These are phyloP conservation scores for Hemithea aestivaria DNA, from an alignment of 2,888 invertebrate species.

Conservation along the genomic window DNA sequence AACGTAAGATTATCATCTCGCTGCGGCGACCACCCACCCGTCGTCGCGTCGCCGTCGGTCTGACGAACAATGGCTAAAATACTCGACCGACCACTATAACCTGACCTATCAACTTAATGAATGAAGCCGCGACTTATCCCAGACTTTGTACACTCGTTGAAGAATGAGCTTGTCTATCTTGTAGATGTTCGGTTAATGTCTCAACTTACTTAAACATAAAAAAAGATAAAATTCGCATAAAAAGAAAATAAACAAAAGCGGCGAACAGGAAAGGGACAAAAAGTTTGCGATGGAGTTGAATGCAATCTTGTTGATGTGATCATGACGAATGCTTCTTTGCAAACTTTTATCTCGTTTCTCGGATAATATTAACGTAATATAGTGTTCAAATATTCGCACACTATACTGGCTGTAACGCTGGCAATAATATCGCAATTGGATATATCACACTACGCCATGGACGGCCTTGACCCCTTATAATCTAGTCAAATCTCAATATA, in stretches of 20 bases:
- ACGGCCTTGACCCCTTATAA: too few species aligned
- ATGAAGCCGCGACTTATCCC: conserved; percentile 27
- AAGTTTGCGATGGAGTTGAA: conserved; percentile 7
- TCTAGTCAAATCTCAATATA: conserved; percentile 5
- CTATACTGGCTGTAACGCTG: too few species aligned
- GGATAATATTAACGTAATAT: neutral
- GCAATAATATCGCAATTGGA: too few species aligned
- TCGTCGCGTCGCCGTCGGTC: conserved; percentile 34
- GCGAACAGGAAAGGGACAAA: conserved; percentile 3
- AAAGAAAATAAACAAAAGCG: conserved; percentile 6
- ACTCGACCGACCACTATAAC: conserved; percentile 27
- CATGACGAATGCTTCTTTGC: conserved; percentile 3
- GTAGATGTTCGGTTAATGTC: conserved; percentile 2
- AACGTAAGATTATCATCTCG: conserved; percentile 58
- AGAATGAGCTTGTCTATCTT: conserved; percentile 20
- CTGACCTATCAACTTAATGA: conserved; percentile 38
- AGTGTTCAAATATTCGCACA: neutral
- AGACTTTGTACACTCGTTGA: conserved; percentile 24
- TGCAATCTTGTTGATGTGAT: conserved; percentile 17
- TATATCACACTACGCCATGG: too few species aligned
- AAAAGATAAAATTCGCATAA: conserved; percentile 6
- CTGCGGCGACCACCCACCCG: conserved; percentile 32
- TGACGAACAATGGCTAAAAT: conserved; percentile 37
- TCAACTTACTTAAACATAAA: conserved; percentile 5
- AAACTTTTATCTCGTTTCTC: neutral